These are phyloP conservation scores for Anguilla rostrata DNA, from an alignment of 2,113 vertebrate species.

Conservation along the genomic window DNA sequence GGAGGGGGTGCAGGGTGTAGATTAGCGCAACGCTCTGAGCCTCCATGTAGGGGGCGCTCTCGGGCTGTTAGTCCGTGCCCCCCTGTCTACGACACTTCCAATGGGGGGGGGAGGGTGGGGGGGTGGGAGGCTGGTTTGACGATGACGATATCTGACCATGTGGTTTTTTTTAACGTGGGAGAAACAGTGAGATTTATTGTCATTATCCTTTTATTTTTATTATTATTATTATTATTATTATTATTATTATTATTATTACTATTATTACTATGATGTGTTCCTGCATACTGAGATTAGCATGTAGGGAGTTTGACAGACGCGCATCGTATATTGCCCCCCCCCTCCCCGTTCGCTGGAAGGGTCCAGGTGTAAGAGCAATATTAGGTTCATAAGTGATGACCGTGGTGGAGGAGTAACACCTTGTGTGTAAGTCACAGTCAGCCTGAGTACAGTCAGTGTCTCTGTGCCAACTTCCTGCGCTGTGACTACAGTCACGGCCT, in stretches of 20 bases:
- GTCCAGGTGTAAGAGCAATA: background rate
- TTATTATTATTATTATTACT: background rate
- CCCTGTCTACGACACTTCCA: slow-evolving; percentile 40
- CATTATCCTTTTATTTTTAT: background rate
- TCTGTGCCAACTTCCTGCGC: no score
- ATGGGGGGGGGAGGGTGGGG: background rate
- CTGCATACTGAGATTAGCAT: background rate
- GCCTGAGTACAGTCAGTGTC: no score
- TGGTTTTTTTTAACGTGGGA: background rate
- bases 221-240: background rate
- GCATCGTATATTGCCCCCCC: background rate
- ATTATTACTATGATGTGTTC: background rate
- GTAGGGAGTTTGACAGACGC: background rate
- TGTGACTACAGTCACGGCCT: background rate
- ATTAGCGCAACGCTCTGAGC: background rate
- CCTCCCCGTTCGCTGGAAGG: background rate
- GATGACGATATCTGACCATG: slow-evolving; percentile 39
- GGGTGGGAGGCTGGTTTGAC: slow-evolving; percentile 35
- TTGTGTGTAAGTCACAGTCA: no score
- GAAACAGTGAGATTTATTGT: background rate
- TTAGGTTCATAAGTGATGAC: background rate
- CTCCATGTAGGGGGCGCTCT: slow-evolving; percentile 4
- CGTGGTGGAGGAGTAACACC: background rate
- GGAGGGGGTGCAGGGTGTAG: background rate
- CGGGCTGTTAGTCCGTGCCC: background rate